Conservation (phyloP, 2,113 vertebrate genomes). For the Tor tambroides region DNA sequence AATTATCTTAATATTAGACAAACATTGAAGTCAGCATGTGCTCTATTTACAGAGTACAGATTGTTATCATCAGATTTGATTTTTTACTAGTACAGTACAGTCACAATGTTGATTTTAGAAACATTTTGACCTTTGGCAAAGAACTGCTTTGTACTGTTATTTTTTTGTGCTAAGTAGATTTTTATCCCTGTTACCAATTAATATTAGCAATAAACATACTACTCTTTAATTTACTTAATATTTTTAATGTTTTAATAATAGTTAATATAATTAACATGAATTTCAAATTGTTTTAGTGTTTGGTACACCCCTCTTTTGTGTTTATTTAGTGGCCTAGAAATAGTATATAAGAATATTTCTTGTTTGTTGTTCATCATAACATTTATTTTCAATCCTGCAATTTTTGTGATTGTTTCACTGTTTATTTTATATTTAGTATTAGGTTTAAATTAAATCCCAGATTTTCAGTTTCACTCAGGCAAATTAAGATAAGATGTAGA, state of each 20-base stretch:
- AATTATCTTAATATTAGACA: background rate
- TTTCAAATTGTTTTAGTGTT: background rate
- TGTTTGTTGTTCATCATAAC: background rate
- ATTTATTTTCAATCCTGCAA: background rate
- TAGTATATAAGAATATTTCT: background rate
- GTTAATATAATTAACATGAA: background rate
- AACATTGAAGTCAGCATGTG: background rate
- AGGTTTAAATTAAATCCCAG: background rate
- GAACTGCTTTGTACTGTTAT: background rate
- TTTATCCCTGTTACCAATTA: background rate
- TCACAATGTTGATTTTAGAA: background rate
- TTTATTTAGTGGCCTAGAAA: background rate
- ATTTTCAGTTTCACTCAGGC: background rate
- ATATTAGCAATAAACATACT: background rate
- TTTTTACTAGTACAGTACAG: background rate
- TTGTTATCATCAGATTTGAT: constrained; percentile 11
- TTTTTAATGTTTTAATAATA: background rate
- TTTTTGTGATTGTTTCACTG: background rate
- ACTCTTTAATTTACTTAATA: background rate
- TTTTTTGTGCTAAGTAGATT: background rate
- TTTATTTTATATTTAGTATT: background rate
- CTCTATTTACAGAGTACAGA: background rate
- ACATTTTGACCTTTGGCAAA: constrained; percentile 21
- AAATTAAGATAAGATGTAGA: background rate
- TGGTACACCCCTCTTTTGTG: background rate